Conservation (phyloP, 2,797 vertebrate species). For the Eulemur coronatus region DNA sequence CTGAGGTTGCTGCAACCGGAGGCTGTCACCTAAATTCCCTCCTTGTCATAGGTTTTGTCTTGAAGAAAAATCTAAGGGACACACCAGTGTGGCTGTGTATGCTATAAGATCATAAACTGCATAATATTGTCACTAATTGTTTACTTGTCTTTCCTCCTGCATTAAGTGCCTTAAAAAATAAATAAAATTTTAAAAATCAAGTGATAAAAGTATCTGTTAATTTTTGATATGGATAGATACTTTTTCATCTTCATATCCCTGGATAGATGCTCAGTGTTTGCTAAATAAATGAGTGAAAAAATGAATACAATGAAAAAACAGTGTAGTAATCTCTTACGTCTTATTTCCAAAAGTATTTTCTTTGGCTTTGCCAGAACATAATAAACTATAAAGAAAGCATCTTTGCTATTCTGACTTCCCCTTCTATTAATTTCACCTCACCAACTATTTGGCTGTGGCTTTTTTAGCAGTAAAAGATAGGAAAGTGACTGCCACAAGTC, state of each 20-base stretch:
- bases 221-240: background rate
- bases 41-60: background rate
- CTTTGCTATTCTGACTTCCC: background rate
- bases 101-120: background rate
- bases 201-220: background rate
- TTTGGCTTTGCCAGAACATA: background rate
- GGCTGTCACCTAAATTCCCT: background rate
- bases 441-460: background rate
- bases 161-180: background rate
- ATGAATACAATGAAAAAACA: background rate
- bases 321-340: background rate
- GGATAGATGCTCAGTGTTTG: background rate
- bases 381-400: background rate
- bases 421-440: background rate
- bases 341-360: background rate
- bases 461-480: background rate
- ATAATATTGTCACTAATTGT: background rate
- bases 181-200: background rate
- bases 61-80: background rate
- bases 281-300: background rate
- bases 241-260: background rate
- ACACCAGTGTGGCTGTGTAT: background rate
- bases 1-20: background rate
- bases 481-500: background rate
- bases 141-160: background rate